Conservation (phyloP, 1,140 invertebrate species). For the Drosophila repletoides region DNA sequence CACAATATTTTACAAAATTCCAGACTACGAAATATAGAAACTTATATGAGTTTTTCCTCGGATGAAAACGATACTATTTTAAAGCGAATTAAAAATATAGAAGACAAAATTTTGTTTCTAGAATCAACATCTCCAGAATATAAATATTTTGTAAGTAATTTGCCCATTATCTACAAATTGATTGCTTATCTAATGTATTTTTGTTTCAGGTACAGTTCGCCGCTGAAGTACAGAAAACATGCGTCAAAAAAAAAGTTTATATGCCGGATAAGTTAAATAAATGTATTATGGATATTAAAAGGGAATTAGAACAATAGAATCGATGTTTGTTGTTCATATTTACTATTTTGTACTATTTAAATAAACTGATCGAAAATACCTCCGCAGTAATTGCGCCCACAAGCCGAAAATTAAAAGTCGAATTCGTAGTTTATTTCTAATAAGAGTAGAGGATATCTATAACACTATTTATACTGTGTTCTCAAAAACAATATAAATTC, state of each 20-base stretch:
- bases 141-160: conserved; percentile 84
- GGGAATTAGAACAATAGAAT: conserved; percentile 2
- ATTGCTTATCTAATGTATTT: background rate
- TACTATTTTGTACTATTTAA: too few relatives aligned
- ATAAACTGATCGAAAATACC: too few relatives aligned
- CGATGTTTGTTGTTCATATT: too few relatives aligned
- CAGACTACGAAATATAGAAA: conserved; percentile 51
- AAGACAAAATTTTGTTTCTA: conserved; percentile 86
- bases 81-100: conserved; percentile 86
- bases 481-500: too few relatives aligned
- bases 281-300: conserved; percentile 15
- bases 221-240: background rate
- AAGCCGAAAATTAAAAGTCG: too few relatives aligned
- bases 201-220: conserved; percentile 35
- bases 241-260: conserved; percentile 22
- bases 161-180: background rate
- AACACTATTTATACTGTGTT: too few relatives aligned
- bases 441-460: too few relatives aligned
- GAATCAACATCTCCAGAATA: conserved; percentile 89
- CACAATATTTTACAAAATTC: conserved; percentile 17
- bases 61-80: conserved; percentile 85
- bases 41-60: conserved; percentile 42
- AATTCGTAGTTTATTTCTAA: too few relatives aligned
- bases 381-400: too few relatives aligned
- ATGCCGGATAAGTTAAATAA: conserved; percentile 1